phyloP scores from a whole-genome alignment of 2,888 invertebrate genomes.

The Pheosia tremula region DNA sequence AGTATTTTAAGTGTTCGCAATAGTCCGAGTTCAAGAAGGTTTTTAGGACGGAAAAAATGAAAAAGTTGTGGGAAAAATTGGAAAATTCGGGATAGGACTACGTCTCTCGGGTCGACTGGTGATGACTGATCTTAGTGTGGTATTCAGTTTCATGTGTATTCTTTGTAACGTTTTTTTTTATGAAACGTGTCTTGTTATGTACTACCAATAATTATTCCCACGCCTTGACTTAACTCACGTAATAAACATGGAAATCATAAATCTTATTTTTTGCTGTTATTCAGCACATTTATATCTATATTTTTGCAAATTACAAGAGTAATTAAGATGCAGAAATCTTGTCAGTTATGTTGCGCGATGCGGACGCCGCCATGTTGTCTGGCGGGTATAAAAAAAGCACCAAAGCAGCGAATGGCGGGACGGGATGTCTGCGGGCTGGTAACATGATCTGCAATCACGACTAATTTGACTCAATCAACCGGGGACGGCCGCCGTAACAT shows the following conservation, averaged over 20 bases:
- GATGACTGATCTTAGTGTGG: too few relatives aligned
- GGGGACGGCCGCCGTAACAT: constrained; percentile 43
- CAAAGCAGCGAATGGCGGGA: constrained; percentile 42
- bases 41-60: too few relatives aligned
- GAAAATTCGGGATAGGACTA: too few relatives aligned
- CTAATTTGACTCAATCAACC: constrained; percentile 71
- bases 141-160: too few relatives aligned
- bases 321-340: constrained; percentile 41
- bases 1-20: too few relatives aligned
- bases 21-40: too few relatives aligned
- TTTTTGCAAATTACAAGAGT: constrained; percentile 10
- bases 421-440: constrained; percentile 48
- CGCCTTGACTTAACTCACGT: constrained; percentile 17
- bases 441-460: constrained; percentile 69
- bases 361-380: constrained; percentile 47
- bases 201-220: background rate
- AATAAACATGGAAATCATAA: background rate
- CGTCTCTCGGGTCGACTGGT: too few relatives aligned
- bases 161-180: too few relatives aligned
- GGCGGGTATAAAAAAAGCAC: constrained; percentile 35
- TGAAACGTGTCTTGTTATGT: background rate
- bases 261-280: constrained; percentile 27
- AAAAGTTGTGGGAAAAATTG: too few relatives aligned
- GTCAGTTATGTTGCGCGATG: constrained; percentile 19
- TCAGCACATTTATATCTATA: background rate